These are phyloP conservation scores for Brachirus orientalis DNA, from an alignment of 2,113 vertebrate genomes.

Conservation along the genomic window DNA sequence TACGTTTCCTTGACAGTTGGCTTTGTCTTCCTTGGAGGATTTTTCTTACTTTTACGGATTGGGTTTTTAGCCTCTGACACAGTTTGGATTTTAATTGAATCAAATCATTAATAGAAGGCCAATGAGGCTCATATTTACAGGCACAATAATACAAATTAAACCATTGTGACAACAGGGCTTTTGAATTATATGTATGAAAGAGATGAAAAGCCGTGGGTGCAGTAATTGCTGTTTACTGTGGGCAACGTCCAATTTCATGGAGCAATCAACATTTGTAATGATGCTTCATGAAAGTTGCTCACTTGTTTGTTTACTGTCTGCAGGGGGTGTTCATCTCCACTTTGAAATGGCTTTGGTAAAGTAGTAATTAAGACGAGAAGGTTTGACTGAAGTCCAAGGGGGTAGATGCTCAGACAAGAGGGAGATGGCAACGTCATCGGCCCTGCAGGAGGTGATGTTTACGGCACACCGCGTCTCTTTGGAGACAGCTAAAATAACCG, in stretches of 20 bases:
- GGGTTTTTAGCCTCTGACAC: constrained; percentile 16
- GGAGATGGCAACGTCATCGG: constrained; percentile 39
- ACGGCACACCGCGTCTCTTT: constrained; percentile 23
- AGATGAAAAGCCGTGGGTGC: constrained; percentile 27
- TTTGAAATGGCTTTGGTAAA: constrained; percentile 49
- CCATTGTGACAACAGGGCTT: constrained; percentile 1
- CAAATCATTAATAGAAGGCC: constrained; percentile 11
- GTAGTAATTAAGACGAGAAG: constrained; percentile 49
- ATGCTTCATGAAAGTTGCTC: constrained; percentile 41
- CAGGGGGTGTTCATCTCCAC: constrained; percentile 49
- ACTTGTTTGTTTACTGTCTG: constrained; percentile 68
- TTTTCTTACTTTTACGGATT: constrained; percentile 23
- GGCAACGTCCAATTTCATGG: constrained; percentile 35
- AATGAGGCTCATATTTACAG: not conserved
- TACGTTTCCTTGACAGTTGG: constrained; percentile 24
- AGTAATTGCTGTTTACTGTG: constrained; percentile 70
- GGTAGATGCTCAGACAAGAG: constrained; percentile 16
- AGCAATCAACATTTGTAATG: constrained; percentile 49
- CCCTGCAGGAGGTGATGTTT: constrained; percentile 48
- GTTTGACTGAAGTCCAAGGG: constrained; percentile 41
- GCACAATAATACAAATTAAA: constrained; percentile 10
- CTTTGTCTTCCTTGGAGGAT: constrained; percentile 20
- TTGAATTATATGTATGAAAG: constrained; percentile 32
- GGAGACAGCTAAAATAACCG: constrained; percentile 37
- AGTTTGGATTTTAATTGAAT: constrained; percentile 1